Evolutionary conservation across 92 coral and sea anemone genomes (phyloP).

Genomic region (Siderastrea radians): DNA sequence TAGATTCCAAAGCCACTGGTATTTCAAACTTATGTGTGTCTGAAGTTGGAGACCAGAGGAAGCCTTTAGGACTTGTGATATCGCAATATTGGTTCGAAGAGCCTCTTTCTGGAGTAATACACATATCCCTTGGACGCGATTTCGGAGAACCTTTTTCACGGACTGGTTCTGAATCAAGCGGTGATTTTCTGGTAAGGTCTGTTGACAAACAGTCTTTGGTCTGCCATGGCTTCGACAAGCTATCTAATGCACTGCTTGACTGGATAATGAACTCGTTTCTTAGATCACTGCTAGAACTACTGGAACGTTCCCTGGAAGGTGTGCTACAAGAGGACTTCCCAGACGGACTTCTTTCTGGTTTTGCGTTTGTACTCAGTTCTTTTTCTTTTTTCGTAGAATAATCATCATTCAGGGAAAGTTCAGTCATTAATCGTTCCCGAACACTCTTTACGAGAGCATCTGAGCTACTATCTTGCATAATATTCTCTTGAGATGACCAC

Average conservation of each 20-base stretch:
- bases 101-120: conserved; percentile 65
- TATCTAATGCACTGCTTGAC: background rate
- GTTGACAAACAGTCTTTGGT: background rate
- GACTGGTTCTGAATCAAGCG: conserved; percentile 44
- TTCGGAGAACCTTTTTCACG: conserved; percentile 25
- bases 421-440: conserved; percentile 21
- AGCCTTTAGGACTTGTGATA: conserved; percentile 28
- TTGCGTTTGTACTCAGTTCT: background rate
- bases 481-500: conserved; percentile 67
- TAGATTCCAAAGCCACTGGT: conserved; percentile 57
- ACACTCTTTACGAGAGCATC: background rate
- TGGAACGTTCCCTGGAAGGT: background rate
- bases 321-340: background rate
- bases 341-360: background rate
- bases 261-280: conserved; percentile 13
- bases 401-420: background rate
- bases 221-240: conserved; percentile 19
- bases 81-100: background rate
- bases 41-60: conserved; percentile 30
- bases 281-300: conserved; percentile 2
- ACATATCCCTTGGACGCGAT: conserved; percentile 29
- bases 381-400: background rate
- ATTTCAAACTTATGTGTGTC: conserved; percentile 48
- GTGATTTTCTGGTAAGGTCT: conserved; percentile 4
- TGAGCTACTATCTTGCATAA: conserved; percentile 1